These are phyloP conservation scores for Hassar affinis DNA, from an alignment of 2,113 vertebrate genomes.

Conservation along the genomic window DNA sequence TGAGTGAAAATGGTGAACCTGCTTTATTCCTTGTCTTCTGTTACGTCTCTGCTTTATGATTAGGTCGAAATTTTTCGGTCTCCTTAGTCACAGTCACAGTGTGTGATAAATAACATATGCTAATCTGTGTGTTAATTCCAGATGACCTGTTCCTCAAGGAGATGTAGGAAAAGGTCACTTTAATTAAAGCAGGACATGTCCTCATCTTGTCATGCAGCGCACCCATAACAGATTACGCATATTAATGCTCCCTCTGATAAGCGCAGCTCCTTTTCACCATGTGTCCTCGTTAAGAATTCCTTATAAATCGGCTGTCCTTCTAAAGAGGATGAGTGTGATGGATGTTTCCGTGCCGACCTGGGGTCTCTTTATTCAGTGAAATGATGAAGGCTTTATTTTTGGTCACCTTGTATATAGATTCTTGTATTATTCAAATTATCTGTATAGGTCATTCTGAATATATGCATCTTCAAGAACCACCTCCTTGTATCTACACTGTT, in stretches of 20 bases:
- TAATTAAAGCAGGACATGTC: constrained; percentile 71
- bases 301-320: constrained; percentile 44
- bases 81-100: constrained; percentile 9
- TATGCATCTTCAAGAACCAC: neutral
- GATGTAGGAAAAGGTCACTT: constrained; percentile 65
- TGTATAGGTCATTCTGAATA: neutral
- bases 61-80: constrained; percentile 3
- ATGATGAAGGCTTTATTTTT: constrained; percentile 11
- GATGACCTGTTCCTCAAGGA: constrained; percentile 66
- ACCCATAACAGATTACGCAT: constrained; percentile 69
- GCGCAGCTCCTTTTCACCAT: constrained; percentile 56
- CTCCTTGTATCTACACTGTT: neutral
- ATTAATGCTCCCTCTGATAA: constrained; percentile 64
- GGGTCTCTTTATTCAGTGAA: constrained; percentile 37
- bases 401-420: constrained; percentile 23
- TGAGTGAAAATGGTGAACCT: neutral
- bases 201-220: constrained; percentile 64
- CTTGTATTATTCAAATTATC: neutral
- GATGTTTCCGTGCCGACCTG: constrained; percentile 56
- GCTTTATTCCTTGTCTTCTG: neutral
- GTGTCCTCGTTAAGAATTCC: constrained; percentile 59
- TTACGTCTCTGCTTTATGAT: neutral
- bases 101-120: constrained; percentile 61
- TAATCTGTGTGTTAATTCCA: constrained; percentile 65
- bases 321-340: constrained; percentile 50